A percentile compares a stretch with the other conserved stretches of the same genome.
These are phyloP conservation scores for Tanytarsus gracilentus DNA, from an alignment of 2,888 invertebrate genomes.

Conservation along the genomic window DNA sequence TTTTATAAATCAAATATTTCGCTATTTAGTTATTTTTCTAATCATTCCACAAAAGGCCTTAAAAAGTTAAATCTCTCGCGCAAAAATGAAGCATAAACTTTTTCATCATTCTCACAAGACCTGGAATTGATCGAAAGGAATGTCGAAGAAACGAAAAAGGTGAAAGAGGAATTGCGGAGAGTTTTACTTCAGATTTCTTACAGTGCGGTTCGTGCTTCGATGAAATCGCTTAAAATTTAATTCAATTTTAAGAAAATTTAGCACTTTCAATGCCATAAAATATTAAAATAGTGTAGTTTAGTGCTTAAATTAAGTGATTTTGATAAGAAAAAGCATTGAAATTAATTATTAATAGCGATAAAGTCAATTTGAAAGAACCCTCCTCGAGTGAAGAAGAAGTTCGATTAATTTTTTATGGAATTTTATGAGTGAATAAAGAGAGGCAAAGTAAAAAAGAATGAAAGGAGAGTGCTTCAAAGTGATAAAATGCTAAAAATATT, in stretches of 20 bases:
- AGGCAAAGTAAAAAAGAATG: background rate
- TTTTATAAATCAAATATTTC: no score
- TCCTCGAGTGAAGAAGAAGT: no score
- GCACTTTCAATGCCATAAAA: conserved; percentile 6
- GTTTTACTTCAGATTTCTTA: no score
- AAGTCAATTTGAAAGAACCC: no score
- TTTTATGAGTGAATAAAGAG: background rate
- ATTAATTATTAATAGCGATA: no score
- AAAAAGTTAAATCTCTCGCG: no score
- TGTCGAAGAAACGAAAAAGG: conserved; percentile 1
- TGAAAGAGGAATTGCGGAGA: background rate
- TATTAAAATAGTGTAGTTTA: background rate
- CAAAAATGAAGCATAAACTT: no score
- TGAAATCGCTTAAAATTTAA: background rate
- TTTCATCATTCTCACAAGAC: background rate
- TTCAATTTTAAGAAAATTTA: background rate
- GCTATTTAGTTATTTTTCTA: no score
- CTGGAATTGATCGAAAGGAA: background rate
- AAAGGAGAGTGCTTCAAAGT: background rate
- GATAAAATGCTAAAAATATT: background rate
- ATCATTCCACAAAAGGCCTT: no score
- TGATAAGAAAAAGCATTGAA: no score
- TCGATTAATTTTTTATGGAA: background rate
- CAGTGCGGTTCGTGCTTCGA: no score
- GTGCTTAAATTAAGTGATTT: background rate